These are phyloP conservation scores for Carassius gibelio DNA, from an alignment of 2,113 vertebrate genomes.

Conservation along the genomic window DNA sequence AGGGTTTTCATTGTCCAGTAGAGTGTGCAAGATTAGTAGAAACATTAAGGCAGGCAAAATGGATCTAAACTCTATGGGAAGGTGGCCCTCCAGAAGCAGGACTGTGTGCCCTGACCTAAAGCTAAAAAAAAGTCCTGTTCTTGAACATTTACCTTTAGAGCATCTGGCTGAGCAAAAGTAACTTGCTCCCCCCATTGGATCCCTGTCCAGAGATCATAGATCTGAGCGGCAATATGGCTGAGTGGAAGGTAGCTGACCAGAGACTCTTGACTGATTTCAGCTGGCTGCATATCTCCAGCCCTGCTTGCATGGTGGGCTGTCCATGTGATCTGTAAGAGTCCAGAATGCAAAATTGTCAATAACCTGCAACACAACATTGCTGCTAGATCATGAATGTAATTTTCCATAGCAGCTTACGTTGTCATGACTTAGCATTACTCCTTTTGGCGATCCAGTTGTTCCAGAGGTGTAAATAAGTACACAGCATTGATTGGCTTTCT, in stretches of 20 bases:
- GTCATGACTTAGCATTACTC: slow-evolving; percentile 91
- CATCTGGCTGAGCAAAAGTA: slow-evolving; percentile 86
- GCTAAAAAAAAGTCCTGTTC: not conserved
- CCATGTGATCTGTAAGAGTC: slow-evolving; percentile 83
- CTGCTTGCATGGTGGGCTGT: slow-evolving; percentile 79
- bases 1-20: not conserved
- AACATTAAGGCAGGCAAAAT: no score
- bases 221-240: slow-evolving; percentile 88
- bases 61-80: not conserved
- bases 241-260: slow-evolving; percentile 89
- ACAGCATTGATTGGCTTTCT: slow-evolving; percentile 85
- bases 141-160: slow-evolving; percentile 81
- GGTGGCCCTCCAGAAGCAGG: not conserved
- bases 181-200: slow-evolving; percentile 87
- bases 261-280: slow-evolving; percentile 81
- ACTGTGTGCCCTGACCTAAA: not conserved
- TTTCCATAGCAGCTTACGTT: slow-evolving; percentile 72
- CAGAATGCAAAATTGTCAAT: not conserved
- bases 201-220: slow-evolving; percentile 87
- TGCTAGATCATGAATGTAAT: not conserved
- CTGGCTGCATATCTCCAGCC: slow-evolving; percentile 80
- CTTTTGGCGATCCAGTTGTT: slow-evolving; percentile 87
- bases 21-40: not conserved
- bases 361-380: not conserved
- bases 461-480: slow-evolving; percentile 86